Conservation (phyloP, 1,140 invertebrate genomes). For the Gerris buenoi region DNA sequence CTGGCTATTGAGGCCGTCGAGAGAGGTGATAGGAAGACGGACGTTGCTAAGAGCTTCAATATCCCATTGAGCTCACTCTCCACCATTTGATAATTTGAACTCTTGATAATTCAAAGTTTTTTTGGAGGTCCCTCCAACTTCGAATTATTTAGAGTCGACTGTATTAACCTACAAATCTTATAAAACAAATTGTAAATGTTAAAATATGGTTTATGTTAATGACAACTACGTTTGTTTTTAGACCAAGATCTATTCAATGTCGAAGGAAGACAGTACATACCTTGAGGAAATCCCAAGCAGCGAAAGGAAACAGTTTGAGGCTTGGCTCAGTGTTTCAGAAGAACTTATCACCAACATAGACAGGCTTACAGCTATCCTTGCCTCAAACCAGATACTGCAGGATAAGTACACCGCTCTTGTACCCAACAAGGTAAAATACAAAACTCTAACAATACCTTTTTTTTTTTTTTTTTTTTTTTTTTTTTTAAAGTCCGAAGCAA, state of each 20-base stretch:
- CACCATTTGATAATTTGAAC: too few species aligned
- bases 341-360: conserved; percentile 31
- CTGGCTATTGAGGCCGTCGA: too few species aligned
- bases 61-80: too few species aligned
- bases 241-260: neutral
- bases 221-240: neutral
- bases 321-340: conserved; percentile 34
- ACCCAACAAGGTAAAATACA: conserved; percentile 21
- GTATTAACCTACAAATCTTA: neutral
- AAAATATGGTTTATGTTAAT: too few species aligned
- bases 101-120: too few species aligned
- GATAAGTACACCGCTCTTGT: conserved; percentile 21
- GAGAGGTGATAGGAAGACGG: too few species aligned
- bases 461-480: too few species aligned
- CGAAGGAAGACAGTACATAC: conserved; percentile 26
- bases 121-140: too few species aligned
- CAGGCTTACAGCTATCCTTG: conserved; percentile 19
- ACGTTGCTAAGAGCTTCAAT: too few species aligned
- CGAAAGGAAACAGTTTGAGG: conserved; percentile 30
- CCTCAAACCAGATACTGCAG: conserved; percentile 19
- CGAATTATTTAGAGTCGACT: too few species aligned
- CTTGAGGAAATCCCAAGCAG: conserved; percentile 29
- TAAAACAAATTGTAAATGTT: neutral
- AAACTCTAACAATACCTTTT: too few species aligned
- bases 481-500: too few species aligned